A percentile compares a stretch with the other conserved stretches of the same genome.
phyloP scores from a whole-genome alignment of 2,797 vertebrate genomes.

The Lepus oiostolus region DNA sequence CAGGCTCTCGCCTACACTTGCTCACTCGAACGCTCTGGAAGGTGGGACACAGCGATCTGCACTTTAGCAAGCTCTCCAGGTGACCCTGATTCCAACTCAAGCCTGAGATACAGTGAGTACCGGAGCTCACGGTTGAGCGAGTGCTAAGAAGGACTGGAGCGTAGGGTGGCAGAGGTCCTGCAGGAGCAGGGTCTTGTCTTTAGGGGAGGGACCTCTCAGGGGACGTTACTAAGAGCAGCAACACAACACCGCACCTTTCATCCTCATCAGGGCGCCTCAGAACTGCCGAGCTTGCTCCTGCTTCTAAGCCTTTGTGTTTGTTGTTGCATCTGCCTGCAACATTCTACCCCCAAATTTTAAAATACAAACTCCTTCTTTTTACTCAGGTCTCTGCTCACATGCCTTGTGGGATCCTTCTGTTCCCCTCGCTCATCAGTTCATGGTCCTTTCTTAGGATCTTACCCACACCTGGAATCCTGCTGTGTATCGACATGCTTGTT shows the following conservation, averaged over 20 bases:
- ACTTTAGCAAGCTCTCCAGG: not conserved
- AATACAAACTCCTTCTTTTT: not conserved
- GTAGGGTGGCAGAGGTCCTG: not conserved
- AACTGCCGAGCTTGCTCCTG: not conserved
- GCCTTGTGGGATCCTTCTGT: not conserved
- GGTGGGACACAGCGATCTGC: not conserved
- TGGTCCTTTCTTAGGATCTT: not conserved
- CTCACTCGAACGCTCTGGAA: not conserved
- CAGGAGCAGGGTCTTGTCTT: not conserved
- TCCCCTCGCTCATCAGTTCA: not conserved
- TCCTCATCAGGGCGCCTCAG: not conserved
- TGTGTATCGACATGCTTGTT: not conserved
- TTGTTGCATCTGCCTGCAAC: not conserved
- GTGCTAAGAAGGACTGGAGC: not conserved
- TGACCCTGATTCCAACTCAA: not conserved
- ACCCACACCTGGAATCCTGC: not conserved
- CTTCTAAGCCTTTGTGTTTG: not conserved
- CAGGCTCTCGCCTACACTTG: not conserved
- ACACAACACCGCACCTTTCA: not conserved
- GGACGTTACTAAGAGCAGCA: not conserved
- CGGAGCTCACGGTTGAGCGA: not conserved
- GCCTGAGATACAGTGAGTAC: not conserved
- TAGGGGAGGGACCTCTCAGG: not conserved
- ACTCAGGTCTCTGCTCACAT: constrained; percentile 1
- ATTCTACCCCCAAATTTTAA: not conserved